These are phyloP conservation scores for Volucella inflata DNA, from an alignment of 2,888 invertebrate genomes.

Conservation along the genomic window DNA sequence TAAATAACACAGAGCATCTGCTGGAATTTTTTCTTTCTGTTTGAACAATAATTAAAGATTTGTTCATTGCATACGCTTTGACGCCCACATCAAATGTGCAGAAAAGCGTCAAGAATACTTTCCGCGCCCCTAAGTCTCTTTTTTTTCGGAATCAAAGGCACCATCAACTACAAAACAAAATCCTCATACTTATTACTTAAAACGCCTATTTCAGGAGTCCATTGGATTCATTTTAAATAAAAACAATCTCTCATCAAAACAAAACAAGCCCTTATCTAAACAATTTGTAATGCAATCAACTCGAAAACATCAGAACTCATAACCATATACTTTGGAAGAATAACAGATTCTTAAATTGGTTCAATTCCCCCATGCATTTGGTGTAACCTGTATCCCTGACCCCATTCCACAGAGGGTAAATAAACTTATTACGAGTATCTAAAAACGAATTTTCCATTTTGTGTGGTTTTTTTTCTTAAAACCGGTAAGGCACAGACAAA, in stretches of 20 bases:
- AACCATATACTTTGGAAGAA: background rate
- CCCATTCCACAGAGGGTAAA: constrained; percentile 44
- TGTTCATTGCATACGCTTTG: no score
- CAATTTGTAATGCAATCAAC: constrained; percentile 2
- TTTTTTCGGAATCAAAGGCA: no score
- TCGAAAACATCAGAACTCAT: background rate
- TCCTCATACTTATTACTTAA: no score
- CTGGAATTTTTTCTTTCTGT: no score
- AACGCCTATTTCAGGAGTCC: background rate
- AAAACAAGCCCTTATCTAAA: constrained; percentile 3
- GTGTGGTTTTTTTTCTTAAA: background rate
- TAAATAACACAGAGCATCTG: no score
- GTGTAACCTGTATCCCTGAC: constrained; percentile 21
- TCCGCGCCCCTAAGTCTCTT: no score
- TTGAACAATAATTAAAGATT: no score
- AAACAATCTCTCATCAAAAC: background rate
- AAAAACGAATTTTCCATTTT: background rate
- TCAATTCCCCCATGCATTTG: constrained; percentile 13
- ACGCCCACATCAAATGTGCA: no score
- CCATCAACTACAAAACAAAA: no score
- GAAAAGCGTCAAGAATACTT: no score
- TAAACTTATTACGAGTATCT: constrained; percentile 41
- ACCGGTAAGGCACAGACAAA: constrained; percentile 30
- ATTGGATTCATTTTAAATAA: background rate
- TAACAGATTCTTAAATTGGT: constrained; percentile 19